These are phyloP conservation scores for Charaxes varanes DNA, from an alignment of 1,140 invertebrate genomes.

Conservation along the genomic window DNA sequence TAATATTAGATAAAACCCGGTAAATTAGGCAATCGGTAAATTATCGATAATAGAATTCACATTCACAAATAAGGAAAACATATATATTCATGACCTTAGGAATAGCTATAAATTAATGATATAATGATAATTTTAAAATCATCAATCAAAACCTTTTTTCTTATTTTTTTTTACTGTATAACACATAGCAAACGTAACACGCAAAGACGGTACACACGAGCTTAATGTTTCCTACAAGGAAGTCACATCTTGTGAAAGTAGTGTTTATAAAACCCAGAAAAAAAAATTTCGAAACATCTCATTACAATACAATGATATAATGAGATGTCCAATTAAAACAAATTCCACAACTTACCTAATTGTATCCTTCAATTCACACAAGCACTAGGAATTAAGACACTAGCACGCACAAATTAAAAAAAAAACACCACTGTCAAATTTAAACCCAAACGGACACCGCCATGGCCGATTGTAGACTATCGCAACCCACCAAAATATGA, in stretches of 20 bases:
- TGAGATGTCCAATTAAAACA: conserved; percentile 25
- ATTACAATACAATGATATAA: conserved; percentile 21
- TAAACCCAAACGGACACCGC: conserved; percentile 41
- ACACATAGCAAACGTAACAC: conserved; percentile 6
- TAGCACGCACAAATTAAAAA: conserved; percentile 35
- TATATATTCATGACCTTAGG: too few relatives aligned
- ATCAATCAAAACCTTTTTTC: too few relatives aligned
- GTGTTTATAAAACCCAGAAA: conserved; percentile 32
- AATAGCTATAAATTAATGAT: too few relatives aligned
- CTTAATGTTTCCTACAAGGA: conserved; percentile 24
- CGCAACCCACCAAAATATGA: conserved; percentile 60
- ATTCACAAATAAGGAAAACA: too few relatives aligned
- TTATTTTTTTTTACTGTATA: too few relatives aligned
- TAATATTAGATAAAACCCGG: conserved; percentile 21
- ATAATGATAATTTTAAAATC: too few relatives aligned
- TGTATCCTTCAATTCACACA: conserved; percentile 26
- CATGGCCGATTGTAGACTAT: conserved; percentile 50
- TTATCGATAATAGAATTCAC: conserved; percentile 12
- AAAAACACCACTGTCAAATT: conserved; percentile 36
- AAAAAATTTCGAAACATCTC: conserved; percentile 26
- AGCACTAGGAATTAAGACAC: conserved; percentile 26
- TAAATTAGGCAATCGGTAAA: conserved; percentile 23
- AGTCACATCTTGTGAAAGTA: conserved; percentile 14
- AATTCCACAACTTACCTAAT: conserved; percentile 25
- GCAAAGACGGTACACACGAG: not conserved